Percentiles rank a stretch among this genome's conserved stretches.
phyloP scores from a whole-genome alignment of 2,888 invertebrate species.

The Athalia circularis region DNA sequence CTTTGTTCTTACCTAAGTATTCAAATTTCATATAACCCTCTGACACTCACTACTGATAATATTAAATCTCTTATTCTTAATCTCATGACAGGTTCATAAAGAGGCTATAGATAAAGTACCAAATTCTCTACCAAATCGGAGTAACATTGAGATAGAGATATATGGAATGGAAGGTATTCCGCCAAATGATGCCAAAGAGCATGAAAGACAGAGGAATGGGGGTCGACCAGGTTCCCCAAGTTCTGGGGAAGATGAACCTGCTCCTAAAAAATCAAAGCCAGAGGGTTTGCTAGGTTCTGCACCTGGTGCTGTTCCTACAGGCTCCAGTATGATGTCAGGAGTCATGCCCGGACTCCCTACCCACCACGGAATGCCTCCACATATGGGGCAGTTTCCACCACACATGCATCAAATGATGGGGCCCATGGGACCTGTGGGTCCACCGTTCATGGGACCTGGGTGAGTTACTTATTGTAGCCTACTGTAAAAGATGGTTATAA shows the following conservation, averaged over 20 bases:
- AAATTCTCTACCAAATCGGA: conserved; percentile 97
- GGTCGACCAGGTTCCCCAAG: conserved; percentile 84
- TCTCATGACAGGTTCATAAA: conserved; percentile 89
- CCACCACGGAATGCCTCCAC: conserved; percentile 76
- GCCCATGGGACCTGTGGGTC: conserved; percentile 84
- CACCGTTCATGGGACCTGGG: conserved; percentile 85
- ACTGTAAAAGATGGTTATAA: conserved; percentile 37
- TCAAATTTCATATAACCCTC: conserved; percentile 20
- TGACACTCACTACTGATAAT: not conserved
- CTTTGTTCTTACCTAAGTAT: too few species aligned
- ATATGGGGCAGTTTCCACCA: conserved; percentile 78
- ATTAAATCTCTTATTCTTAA: not conserved
- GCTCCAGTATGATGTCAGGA: conserved; percentile 81
- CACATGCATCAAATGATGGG: conserved; percentile 78
- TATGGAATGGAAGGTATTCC: conserved; percentile 99
- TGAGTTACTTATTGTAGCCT: conserved; percentile 61
- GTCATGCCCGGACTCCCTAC: conserved; percentile 78
- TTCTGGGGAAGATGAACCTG: conserved; percentile 90
- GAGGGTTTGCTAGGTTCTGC: conserved; percentile 82
- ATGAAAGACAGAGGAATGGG: conserved; percentile 89
- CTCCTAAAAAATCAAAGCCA: conserved; percentile 84
- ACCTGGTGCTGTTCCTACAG: conserved; percentile 79
- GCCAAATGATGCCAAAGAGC: conserved; percentile 93
- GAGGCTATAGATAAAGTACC: conserved; percentile 99
- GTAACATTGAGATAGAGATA: conserved; percentile 99